These are phyloP conservation scores for Ceyx cyanopectus DNA, from an alignment of 2,113 vertebrate genomes.

Conservation along the genomic window DNA sequence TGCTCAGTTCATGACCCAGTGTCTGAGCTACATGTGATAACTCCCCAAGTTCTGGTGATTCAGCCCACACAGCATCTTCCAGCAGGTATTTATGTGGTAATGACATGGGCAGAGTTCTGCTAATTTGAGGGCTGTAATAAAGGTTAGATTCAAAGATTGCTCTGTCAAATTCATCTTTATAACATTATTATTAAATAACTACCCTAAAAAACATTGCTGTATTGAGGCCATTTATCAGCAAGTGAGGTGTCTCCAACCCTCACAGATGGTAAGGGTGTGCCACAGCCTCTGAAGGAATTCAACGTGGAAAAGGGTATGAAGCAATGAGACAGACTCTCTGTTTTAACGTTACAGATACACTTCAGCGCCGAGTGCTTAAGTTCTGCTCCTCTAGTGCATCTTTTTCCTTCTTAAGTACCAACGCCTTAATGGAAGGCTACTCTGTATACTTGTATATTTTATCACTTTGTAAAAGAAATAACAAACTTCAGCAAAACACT, in stretches of 20 bases:
- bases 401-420: not conserved
- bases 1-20: conserved; percentile 22
- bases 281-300: not conserved
- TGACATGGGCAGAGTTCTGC: conserved; percentile 40
- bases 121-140: conserved; percentile 32
- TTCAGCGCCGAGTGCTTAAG: not conserved
- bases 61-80: conserved; percentile 33
- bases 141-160: conserved; percentile 21
- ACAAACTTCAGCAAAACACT: not conserved
- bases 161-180: not conserved
- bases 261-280: accelerated
- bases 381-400: not conserved
- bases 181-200: conserved; percentile 3
- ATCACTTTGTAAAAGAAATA: not conserved
- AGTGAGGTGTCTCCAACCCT: not conserved
- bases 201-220: not conserved
- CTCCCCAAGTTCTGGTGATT: not conserved
- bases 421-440: not conserved
- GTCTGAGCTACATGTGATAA: conserved; percentile 37
- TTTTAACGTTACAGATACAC: not conserved
- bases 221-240: not conserved
- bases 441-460: not conserved
- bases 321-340: not conserved
- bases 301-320: not conserved
- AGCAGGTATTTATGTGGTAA: not conserved